phyloP scores from a whole-genome alignment of 2,113 vertebrate genomes.

The Cathartes aura region DNA sequence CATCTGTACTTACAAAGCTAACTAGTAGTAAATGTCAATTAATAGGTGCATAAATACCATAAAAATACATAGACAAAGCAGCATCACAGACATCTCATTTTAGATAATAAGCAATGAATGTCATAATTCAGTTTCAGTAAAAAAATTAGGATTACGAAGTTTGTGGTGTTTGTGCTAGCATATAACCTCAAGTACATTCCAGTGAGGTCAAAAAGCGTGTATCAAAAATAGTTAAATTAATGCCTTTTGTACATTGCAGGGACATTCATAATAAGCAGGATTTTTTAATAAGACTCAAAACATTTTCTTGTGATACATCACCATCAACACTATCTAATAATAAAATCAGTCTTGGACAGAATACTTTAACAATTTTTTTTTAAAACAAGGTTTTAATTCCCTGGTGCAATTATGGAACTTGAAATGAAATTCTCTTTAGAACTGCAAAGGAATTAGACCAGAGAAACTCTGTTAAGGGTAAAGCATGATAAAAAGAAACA shows the following conservation, averaged over 20 bases:
- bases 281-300: slow-evolving; percentile 29
- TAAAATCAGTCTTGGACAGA: slow-evolving; percentile 47
- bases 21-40: not conserved
- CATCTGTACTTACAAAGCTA: not conserved
- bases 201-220: not conserved
- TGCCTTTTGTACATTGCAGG: not conserved
- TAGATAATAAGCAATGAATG: slow-evolving; percentile 20
- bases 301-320: slow-evolving; percentile 10
- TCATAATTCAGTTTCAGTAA: slow-evolving; percentile 12
- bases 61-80: not conserved
- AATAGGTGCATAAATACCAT: not conserved
- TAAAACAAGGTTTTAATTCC: slow-evolving; percentile 55
- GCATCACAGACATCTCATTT: not conserved
- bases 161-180: slow-evolving; percentile 9
- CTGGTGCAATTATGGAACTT: slow-evolving; percentile 66
- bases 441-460: slow-evolving; percentile 71
- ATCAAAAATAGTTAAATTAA: slow-evolving; percentile 1
- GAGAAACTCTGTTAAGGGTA: slow-evolving; percentile 63
- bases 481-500: slow-evolving; percentile 67
- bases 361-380: not conserved
- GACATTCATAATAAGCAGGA: not conserved
- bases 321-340: slow-evolving; percentile 13
- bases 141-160: slow-evolving; percentile 10
- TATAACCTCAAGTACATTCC: not conserved
- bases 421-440: slow-evolving; percentile 70